Percentiles rank a stretch among this genome's conserved stretches.
These are phyloP conservation scores for Drosophila kepulauana DNA, from an alignment of 1,140 invertebrate species.

Conservation along the genomic window DNA sequence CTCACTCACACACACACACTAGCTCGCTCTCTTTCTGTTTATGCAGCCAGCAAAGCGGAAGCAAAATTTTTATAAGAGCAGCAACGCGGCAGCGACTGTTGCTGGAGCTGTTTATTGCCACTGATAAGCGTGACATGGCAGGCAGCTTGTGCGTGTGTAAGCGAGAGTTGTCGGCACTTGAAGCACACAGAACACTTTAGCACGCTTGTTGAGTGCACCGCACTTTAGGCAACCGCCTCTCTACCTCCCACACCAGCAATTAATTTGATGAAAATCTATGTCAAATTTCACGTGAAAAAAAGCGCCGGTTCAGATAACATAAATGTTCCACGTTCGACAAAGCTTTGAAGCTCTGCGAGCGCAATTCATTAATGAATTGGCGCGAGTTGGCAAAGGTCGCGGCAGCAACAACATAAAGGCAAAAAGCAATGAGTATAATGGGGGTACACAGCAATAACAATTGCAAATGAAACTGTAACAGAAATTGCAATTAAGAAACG, in stretches of 20 bases:
- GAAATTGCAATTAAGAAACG: conserved; percentile 70
- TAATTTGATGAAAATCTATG: conserved; percentile 80
- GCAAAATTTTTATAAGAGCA: conserved; percentile 45
- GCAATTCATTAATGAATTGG: conserved; percentile 73
- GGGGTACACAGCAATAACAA: conserved; percentile 34
- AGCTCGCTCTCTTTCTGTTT: conserved; percentile 12
- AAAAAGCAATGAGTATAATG: not conserved
- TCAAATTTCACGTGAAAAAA: conserved; percentile 66
- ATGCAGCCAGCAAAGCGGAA: conserved; percentile 45
- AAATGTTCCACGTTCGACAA: conserved; percentile 33
- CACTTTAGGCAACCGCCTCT: conserved; percentile 51
- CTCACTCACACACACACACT: conserved; percentile 3
- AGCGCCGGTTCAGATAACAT: conserved; percentile 39
- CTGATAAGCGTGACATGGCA: conserved; percentile 60
- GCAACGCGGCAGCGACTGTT: conserved; percentile 38
- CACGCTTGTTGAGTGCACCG: conserved; percentile 72
- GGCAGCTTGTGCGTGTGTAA: conserved; percentile 7
- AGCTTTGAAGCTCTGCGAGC: conserved; percentile 29
- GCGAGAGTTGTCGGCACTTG: conserved; percentile 63
- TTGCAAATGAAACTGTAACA: conserved; percentile 77
- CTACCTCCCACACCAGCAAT: conserved; percentile 58
- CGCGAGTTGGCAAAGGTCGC: conserved; percentile 61
- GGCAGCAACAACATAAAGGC: conserved; percentile 13
- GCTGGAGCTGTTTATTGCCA: conserved; percentile 69
- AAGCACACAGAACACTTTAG: conserved; percentile 63